Evolutionary conservation across 2,888 invertebrate species (phyloP).

Genomic region (Heterodera filipjevi): DNA sequence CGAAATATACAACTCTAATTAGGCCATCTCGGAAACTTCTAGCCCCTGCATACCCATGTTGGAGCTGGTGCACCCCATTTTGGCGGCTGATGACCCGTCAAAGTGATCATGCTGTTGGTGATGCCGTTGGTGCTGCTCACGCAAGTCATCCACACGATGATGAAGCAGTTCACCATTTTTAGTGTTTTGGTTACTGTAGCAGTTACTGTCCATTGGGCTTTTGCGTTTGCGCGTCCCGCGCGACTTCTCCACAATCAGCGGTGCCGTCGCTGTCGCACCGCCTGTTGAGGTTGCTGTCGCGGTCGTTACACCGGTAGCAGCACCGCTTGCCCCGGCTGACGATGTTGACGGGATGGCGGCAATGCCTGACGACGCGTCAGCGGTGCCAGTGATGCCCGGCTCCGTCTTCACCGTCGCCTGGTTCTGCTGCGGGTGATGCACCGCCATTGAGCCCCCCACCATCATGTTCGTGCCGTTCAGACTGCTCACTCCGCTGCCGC

Average conservation of each 20-base stretch:
- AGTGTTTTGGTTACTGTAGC: neutral
- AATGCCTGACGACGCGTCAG: neutral
- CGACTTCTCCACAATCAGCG: conserved; percentile 1
- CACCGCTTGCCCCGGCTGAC: neutral
- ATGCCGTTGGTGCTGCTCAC: neutral
- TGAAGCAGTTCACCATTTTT: neutral
- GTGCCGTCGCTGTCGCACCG: neutral
- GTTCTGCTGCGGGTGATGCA: neutral
- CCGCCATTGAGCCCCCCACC: neutral
- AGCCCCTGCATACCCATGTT: neutral
- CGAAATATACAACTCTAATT: no score
- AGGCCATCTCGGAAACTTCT: no score
- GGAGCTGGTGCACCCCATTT: conserved; percentile 7
- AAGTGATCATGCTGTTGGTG: neutral
- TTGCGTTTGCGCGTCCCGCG: conserved; percentile 38
- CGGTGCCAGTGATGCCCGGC: neutral
- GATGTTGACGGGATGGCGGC: neutral
- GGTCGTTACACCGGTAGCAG: neutral
- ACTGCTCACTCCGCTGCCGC: conserved; percentile 34
- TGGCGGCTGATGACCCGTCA: conserved; percentile 6
- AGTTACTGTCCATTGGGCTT: conserved; percentile 24
- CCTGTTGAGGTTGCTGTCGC: neutral
- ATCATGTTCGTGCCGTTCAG: neutral
- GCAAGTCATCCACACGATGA: neutral
- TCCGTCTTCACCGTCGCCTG: neutral